Percentiles rank a stretch among this genome's conserved stretches.
Evolutionary conservation across 1,140 invertebrate genomes (phyloP).

Genomic region (Heliconius nattereri): DNA sequence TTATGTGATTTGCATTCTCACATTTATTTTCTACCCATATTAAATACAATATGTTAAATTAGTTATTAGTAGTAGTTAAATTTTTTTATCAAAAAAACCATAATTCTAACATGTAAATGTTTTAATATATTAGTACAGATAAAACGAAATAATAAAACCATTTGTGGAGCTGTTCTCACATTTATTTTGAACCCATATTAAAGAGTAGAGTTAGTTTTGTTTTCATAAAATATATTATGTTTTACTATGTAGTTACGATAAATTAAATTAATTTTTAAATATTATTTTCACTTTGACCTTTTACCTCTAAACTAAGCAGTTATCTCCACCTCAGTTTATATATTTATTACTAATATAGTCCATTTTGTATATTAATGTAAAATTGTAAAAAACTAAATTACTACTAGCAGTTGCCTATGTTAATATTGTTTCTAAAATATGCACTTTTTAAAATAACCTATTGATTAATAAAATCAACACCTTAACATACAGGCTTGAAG

Average conservation of each 20-base stretch:
- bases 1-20: not conserved
- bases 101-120: no score
- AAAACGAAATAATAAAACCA: not conserved
- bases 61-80: no score
- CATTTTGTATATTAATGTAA: no score
- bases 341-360: no score
- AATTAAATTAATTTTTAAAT: slow-evolving; percentile 1
- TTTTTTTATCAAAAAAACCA: no score
- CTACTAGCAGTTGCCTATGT: no score
- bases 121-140: not conserved
- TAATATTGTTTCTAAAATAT: no score
- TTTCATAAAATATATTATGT: not conserved
- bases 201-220: not conserved
- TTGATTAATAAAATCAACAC: no score
- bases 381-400: not conserved
- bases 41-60: no score
- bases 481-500: no score
- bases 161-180: not conserved
- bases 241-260: not conserved
- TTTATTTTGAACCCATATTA: not conserved
- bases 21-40: not conserved
- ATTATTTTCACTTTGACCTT: slow-evolving; percentile 4
- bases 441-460: no score
- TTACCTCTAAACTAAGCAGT: not conserved
- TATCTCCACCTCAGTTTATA: no score